phyloP scores from a whole-genome alignment of 2,113 vertebrate genomes.

The Origma solitaria region DNA sequence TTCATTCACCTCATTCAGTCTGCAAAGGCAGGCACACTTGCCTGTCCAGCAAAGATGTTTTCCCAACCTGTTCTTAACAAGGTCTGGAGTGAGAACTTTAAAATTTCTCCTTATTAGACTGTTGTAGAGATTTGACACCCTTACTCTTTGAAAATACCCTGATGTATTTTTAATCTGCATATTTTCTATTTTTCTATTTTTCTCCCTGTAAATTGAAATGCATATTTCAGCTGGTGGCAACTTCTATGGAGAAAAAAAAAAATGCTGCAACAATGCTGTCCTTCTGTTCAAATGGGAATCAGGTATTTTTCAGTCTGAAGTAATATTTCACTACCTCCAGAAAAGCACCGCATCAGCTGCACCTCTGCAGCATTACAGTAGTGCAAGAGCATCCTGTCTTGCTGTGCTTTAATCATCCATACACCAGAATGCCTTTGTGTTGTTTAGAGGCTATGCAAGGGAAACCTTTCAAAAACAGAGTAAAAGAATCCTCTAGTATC shows the following conservation, averaged over 20 bases:
- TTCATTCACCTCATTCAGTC: neutral
- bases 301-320: neutral
- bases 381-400: neutral
- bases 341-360: neutral
- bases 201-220: neutral
- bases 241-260: neutral
- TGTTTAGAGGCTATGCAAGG: neutral
- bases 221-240: neutral
- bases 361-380: neutral
- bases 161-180: neutral
- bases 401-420: neutral
- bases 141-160: neutral
- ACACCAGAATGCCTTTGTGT: neutral
- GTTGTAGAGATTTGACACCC: neutral
- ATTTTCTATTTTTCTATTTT: neutral
- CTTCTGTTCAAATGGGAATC: neutral
- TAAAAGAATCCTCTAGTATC: neutral
- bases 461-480: neutral
- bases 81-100: neutral
- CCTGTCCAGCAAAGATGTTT: neutral
- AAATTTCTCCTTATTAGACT: neutral
- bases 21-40: neutral
- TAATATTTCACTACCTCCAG: neutral
- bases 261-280: neutral
- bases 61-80: neutral